phyloP scores from a whole-genome alignment of 2,888 invertebrate genomes.

The Mesochorus sp. region DNA sequence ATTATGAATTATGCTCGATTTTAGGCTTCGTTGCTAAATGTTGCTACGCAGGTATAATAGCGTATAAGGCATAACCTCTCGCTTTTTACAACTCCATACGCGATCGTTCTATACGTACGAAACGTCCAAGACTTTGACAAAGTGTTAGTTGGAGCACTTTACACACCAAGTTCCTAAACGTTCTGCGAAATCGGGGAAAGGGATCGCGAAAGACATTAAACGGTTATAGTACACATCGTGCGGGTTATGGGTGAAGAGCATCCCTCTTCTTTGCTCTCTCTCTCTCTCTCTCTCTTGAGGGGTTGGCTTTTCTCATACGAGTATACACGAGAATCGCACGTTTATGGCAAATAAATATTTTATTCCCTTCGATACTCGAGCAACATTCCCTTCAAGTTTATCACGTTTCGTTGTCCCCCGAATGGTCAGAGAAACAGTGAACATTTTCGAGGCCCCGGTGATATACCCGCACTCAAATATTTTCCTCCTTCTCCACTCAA shows the following conservation, averaged over 20 bases:
- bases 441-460: slow-evolving; percentile 55
- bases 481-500: slow-evolving; percentile 48
- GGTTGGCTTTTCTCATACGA: background rate
- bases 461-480: slow-evolving; percentile 52
- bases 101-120: background rate
- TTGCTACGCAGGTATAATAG: slow-evolving; percentile 16
- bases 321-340: slow-evolving; percentile 49
- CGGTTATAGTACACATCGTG: slow-evolving; percentile 51
- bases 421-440: slow-evolving; percentile 60
- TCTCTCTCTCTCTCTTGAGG: slow-evolving; percentile 27
- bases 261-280: slow-evolving; percentile 18
- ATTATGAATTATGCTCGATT: too few relatives aligned
- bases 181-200: slow-evolving; percentile 43
- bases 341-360: slow-evolving; percentile 72
- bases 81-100: slow-evolving; percentile 15
- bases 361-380: slow-evolving; percentile 65
- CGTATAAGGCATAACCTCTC: background rate
- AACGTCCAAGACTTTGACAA: slow-evolving; percentile 43
- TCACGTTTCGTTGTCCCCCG: slow-evolving; percentile 48
- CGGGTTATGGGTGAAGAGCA: slow-evolving; percentile 1
- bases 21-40: too few relatives aligned
- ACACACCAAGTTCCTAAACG: slow-evolving; percentile 52
- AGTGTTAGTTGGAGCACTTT: slow-evolving; percentile 35
- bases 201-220: slow-evolving; percentile 56
- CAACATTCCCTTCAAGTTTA: slow-evolving; percentile 56